Evolutionary conservation across 2,888 invertebrate species (phyloP).

Genomic region (Chrysina gloriosa): DNA sequence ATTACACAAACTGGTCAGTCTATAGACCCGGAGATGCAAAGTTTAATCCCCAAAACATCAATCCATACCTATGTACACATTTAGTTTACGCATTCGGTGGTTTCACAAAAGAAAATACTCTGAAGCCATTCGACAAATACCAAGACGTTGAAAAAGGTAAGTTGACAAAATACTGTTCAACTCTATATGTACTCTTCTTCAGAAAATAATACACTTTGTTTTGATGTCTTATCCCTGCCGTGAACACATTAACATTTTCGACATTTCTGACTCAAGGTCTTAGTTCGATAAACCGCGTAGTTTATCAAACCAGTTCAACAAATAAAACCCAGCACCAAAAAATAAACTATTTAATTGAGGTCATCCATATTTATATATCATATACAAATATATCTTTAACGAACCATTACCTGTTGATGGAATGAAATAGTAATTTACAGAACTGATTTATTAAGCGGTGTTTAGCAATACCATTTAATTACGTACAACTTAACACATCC

Average conservation of each 20-base stretch:
- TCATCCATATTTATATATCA: conserved; percentile 13
- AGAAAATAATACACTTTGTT: no score
- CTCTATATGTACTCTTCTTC: neutral
- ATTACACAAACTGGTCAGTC: conserved; percentile 95
- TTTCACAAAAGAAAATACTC: conserved; percentile 89
- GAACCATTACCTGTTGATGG: neutral
- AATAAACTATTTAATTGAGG: conserved; percentile 13
- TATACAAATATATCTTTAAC: conserved; percentile 2
- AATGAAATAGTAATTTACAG: neutral
- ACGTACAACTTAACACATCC: neutral
- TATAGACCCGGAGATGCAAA: conserved; percentile 91
- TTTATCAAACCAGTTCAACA: neutral
- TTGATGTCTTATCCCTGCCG: neutral
- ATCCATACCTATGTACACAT: conserved; percentile 94
- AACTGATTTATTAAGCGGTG: conserved; percentile 9
- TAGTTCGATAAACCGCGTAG: neutral
- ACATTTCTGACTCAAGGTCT: neutral
- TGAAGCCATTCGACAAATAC: conserved; percentile 94
- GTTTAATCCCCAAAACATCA: conserved; percentile 93
- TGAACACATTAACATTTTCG: neutral
- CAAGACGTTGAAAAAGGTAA: conserved; percentile 95
- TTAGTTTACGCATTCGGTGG: conserved; percentile 94
- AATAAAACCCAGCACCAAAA: conserved; percentile 1
- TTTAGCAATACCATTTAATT: neutral
- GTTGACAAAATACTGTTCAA: conserved; percentile 32